phyloP scores from a whole-genome alignment of 2,888 invertebrate genomes.

The Diabrotica balteata region DNA sequence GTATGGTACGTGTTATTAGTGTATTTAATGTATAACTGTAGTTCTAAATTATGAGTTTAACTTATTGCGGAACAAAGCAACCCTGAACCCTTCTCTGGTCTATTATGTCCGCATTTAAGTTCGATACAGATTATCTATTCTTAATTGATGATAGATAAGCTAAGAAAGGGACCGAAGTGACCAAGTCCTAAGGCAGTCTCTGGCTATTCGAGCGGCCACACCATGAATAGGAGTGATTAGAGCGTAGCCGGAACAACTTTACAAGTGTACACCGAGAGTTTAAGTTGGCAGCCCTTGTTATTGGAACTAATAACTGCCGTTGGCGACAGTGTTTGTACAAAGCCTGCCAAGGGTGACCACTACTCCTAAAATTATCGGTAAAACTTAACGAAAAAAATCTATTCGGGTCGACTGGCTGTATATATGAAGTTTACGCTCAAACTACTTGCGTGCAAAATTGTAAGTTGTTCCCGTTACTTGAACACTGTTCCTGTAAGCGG shows the following conservation, averaged over 20 bases:
- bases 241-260: conserved; percentile 50
- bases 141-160: conserved; percentile 54
- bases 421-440: conserved; percentile 11
- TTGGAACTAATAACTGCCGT: conserved; percentile 58
- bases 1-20: too few relatives aligned
- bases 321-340: conserved; percentile 51
- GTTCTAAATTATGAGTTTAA: too few relatives aligned
- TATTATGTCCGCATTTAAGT: conserved; percentile 27
- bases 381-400: conserved; percentile 25
- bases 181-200: conserved; percentile 52
- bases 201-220: conserved; percentile 42
- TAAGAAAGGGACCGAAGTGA: conserved; percentile 51
- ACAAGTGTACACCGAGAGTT: conserved; percentile 44
- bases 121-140: conserved; percentile 47
- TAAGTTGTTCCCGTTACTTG: neutral
- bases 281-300: conserved; percentile 54
- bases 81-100: conserved; percentile 1
- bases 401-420: conserved; percentile 7
- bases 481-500: too few relatives aligned
- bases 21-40: too few relatives aligned
- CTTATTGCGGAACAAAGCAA: too few relatives aligned
- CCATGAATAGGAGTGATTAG: conserved; percentile 57
- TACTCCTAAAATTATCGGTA: conserved; percentile 47
- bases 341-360: conserved; percentile 46
- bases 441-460: conserved; percentile 4